Evolutionary conservation across 2,888 invertebrate genomes (phyloP), one percentile per base, ranked within the genome.

Genomic region (Apamea monoglypha): DNA sequence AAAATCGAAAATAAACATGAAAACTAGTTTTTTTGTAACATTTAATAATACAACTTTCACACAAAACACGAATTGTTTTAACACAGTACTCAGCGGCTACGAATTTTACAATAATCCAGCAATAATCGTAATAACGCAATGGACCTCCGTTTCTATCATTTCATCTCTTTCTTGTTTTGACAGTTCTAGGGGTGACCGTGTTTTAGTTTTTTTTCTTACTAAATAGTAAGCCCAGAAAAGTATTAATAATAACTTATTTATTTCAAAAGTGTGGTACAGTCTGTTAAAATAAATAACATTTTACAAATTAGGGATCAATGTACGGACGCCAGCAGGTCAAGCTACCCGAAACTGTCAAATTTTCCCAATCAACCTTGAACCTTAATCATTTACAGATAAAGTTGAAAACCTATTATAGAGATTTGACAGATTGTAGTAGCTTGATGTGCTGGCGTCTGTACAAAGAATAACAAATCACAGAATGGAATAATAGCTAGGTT

Each of bases 1-100:
- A 88, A 89, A 88, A 88, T 90, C 89, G 87, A 91, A 92, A 92
- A 92, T 90, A 94, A 91, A 93, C 95, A 95, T 95, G 92, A 91
- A 95, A 93, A 92, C 84, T 86, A 88, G 78, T 92, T 92, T 88
- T 88, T 85, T 85, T 88, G 80, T 88, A 85, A 85, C 87, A 89
- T 89, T 89, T 90, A 85, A 82, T 81, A 86, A 86, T 86, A 86
- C 82, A 91, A 90, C 88, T 94, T 93, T 93, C 91, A 93, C 91
- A 91, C 88, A 88, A 91, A 93, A 90, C 89, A 90, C 89, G 86
- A 89, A 91, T 87, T 92, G 90, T 89, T 84, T 88, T 83, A 88
- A 88, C 91, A 92, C 92, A 89, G 87, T 90, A 91, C 90, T 91
- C 88, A 90, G 88, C 91, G 91, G 91, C 85, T 89, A 90, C 88